These are phyloP conservation scores for Lordiphosa andalusiaca DNA, from an alignment of 2,888 invertebrate genomes.

Conservation along the genomic window DNA sequence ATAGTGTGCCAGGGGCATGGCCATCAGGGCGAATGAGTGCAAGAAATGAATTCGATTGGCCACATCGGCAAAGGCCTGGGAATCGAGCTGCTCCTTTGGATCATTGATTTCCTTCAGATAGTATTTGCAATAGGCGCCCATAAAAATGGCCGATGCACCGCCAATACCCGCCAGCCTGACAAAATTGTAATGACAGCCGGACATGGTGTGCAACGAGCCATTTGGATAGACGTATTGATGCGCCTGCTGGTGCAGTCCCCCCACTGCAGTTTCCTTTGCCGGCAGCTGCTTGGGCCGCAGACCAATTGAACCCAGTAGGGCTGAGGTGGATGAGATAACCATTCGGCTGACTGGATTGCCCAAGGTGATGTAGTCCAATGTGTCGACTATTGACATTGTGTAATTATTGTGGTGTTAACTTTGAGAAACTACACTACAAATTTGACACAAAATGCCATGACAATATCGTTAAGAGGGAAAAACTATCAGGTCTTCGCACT, in stretches of 20 bases:
- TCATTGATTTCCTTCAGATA: slow-evolving; percentile 83
- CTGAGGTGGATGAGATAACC: slow-evolving; percentile 59
- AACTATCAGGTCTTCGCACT: too few species aligned
- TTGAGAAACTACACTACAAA: background rate
- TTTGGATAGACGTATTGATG: slow-evolving; percentile 33
- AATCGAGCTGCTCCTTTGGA: slow-evolving; percentile 83
- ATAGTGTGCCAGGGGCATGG: slow-evolving; percentile 88
- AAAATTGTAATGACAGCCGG: slow-evolving; percentile 81
- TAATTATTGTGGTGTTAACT: slow-evolving; percentile 7
- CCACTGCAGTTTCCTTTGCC: slow-evolving; percentile 13
- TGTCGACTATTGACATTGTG: slow-evolving; percentile 72
- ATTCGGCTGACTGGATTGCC: slow-evolving; percentile 77
- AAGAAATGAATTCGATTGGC: slow-evolving; percentile 93
- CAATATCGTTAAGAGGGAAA: too few species aligned
- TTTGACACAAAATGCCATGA: too few species aligned
- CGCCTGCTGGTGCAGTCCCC: background rate
- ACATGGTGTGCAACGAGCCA: slow-evolving; percentile 45
- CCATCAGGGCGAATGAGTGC: slow-evolving; percentile 92
- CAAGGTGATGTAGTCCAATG: slow-evolving; percentile 73
- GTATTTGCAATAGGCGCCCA: slow-evolving; percentile 94
- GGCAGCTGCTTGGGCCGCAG: slow-evolving; percentile 54
- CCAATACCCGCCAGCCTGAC: slow-evolving; percentile 87
- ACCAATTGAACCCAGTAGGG: slow-evolving; percentile 57
- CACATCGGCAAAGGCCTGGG: slow-evolving; percentile 90
- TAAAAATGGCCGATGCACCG: slow-evolving; percentile 92